Evolutionary conservation across 2,113 vertebrate species (phyloP).

Genomic region (Ibidorhyncha struthersii): DNA sequence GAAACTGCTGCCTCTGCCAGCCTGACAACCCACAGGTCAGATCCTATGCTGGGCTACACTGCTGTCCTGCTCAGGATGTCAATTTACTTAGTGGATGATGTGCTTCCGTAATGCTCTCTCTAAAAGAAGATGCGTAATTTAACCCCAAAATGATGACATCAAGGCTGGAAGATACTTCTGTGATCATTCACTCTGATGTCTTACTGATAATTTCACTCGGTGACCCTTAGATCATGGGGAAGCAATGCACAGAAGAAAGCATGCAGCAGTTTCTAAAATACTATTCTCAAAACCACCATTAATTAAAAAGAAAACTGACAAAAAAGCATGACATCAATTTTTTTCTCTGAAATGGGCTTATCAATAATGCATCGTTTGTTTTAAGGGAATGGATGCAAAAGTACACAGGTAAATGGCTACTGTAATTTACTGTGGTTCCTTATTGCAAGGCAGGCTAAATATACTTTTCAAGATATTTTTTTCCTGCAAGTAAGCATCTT

Average conservation of each 20-base stretch:
- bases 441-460: background rate
- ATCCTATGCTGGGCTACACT: background rate
- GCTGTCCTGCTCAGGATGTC: background rate
- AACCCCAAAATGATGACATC: background rate
- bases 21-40: background rate
- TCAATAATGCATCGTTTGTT: slow-evolving; percentile 50
- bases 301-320: slow-evolving; percentile 51
- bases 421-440: background rate
- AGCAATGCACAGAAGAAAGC: background rate
- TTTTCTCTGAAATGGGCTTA: background rate
- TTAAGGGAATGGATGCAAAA: slow-evolving; percentile 28
- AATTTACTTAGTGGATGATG: background rate
- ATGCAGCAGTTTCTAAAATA: background rate
- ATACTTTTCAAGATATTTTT: background rate
- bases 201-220: background rate
- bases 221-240: background rate
- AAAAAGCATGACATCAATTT: slow-evolving; percentile 5
- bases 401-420: slow-evolving; percentile 11
- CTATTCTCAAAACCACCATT: background rate
- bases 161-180: background rate
- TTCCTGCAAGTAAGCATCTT: background rate
- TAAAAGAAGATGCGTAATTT: background rate
- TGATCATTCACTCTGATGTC: background rate
- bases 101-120: background rate
- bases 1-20: background rate